Base-by-base conservation (phyloP, 1,140 invertebrate genomes). In the Diabrotica undecimpunctata region DNA sequence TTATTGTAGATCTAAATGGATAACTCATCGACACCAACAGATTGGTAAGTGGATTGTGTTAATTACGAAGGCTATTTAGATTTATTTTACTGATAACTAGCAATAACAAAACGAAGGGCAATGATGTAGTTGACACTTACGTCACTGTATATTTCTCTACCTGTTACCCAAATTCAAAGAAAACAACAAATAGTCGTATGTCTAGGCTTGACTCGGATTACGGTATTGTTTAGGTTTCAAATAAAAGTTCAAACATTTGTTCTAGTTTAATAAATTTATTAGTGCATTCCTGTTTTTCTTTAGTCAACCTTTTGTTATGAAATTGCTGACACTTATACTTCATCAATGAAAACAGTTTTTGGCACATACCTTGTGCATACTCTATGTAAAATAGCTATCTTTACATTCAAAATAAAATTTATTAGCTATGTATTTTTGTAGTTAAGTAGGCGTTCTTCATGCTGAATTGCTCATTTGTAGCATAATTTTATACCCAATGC, bases 1-100 rank as follows among this genome's bases (percentile, higher is more conserved):
- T 64, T 58, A 67, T 65, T 70, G 38, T 57, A 61, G 64, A 41
- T 63, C 41, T 62, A 60, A 64, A 72, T 72, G 71, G 69, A 72
- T 71, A 72, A 71, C 59, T 61, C 54, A 53, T n/a, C 67, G n/a
- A 39, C 56, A 13, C 12, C 67, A 65, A 64, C 62, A 38, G 71
- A 72, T 35, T 67, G 71, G 71, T 71, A 64, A 38, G 64, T 0
- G 54, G 13, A 38, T 13, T 54, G 11, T 13, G 10, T 38, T 64
- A 37, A 11, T 55, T 58, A 41, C 39, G 5, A 56, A 59, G 25
- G n/a, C 9, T 13, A 55, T 62, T 68, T 51, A 62, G 56, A 50
- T 64, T 61, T 54, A 54, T 61, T 62, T 59, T 66, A 66, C 36
- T 58, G 56, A 58, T 38, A 12, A 39, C 39, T 10, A 9, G 12